Evolutionary conservation across 2,797 vertebrate species (phyloP).

Genomic region (Kryptopterus vitreolus): DNA sequence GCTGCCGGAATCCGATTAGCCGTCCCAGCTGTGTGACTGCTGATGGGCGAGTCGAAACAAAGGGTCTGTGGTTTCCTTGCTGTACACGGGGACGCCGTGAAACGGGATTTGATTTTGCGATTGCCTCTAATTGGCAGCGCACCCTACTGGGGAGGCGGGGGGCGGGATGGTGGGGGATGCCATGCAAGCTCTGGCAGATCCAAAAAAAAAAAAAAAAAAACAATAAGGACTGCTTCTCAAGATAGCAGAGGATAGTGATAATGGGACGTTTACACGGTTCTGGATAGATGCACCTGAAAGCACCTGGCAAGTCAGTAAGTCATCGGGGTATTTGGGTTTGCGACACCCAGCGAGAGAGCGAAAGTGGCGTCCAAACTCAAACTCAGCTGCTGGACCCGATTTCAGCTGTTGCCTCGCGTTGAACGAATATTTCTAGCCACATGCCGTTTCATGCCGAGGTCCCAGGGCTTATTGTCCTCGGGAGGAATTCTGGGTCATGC

Average conservation of each 20-base stretch:
- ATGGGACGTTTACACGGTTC: conserved; percentile 49
- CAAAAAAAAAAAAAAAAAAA: no score
- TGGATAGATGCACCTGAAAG: conserved; percentile 40
- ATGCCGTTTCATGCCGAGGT: conserved; percentile 30
- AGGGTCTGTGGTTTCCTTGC: conserved; percentile 42
- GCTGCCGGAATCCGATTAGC: conserved; percentile 53
- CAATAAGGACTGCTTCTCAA: conserved; percentile 42
- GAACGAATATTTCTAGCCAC: conserved; percentile 38
- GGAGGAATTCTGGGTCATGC: conserved; percentile 60
- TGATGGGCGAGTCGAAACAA: conserved; percentile 44
- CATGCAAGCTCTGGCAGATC: conserved; percentile 26
- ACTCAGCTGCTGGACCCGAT: conserved; percentile 3
- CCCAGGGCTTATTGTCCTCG: conserved; percentile 42
- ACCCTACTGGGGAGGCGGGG: conserved; percentile 30
- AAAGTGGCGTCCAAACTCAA: background rate
- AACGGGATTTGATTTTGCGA: conserved; percentile 53
- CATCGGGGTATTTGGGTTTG: background rate
- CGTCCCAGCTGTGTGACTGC: conserved; percentile 47
- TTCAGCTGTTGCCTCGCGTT: conserved; percentile 26
- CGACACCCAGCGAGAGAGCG: background rate
- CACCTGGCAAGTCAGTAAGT: background rate
- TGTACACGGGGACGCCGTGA: conserved; percentile 44
- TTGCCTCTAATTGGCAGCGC: conserved; percentile 49
- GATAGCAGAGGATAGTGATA: conserved; percentile 48
- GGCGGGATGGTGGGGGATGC: no score